Percentiles rank a stretch among this genome's conserved stretches.
Evolutionary conservation across 2,113 vertebrate genomes (phyloP).

Genomic region (Toxotes chatareus): DNA sequence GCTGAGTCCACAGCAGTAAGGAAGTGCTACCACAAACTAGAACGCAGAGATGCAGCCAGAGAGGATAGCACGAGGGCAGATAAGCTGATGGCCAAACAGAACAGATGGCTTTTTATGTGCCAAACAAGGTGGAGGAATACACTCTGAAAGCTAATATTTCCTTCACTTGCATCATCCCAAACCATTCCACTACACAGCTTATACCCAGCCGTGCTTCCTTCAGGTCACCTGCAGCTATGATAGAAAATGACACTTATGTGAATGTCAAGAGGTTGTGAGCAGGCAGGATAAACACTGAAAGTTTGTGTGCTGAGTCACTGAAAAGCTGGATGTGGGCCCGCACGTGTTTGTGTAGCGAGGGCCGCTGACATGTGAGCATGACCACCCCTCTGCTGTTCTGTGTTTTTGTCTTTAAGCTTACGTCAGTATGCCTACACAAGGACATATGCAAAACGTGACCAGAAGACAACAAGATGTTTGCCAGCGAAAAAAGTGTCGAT

Average conservation of each 20-base stretch:
- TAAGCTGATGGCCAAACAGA: conserved; percentile 3
- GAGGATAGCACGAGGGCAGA: neutral
- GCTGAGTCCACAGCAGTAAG: conserved; percentile 44
- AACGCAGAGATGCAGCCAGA: neutral
- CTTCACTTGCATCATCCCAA: neutral
- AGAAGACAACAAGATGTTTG: conserved; percentile 35
- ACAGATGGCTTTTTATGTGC: conserved; percentile 1
- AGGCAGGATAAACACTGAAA: conserved; percentile 23
- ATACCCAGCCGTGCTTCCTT: neutral
- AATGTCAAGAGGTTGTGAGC: neutral
- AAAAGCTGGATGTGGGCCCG: neutral
- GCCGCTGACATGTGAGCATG: neutral
- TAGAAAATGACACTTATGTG: neutral
- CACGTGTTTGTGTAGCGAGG: conserved; percentile 14
- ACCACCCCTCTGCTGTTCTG: neutral
- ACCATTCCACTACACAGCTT: neutral
- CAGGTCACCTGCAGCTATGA: neutral
- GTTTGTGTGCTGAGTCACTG: conserved; percentile 20
- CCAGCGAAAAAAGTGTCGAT: neutral
- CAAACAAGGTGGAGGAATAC: neutral
- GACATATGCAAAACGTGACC: conserved; percentile 29
- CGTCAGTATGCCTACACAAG: neutral
- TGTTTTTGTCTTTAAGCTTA: conserved; percentile 21
- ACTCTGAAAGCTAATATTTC: conserved; percentile 6
- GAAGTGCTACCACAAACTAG: conserved; percentile 7